Evolutionary conservation across 2,888 invertebrate genomes (phyloP).

Genomic region (Lasioglossum zephyrum): DNA sequence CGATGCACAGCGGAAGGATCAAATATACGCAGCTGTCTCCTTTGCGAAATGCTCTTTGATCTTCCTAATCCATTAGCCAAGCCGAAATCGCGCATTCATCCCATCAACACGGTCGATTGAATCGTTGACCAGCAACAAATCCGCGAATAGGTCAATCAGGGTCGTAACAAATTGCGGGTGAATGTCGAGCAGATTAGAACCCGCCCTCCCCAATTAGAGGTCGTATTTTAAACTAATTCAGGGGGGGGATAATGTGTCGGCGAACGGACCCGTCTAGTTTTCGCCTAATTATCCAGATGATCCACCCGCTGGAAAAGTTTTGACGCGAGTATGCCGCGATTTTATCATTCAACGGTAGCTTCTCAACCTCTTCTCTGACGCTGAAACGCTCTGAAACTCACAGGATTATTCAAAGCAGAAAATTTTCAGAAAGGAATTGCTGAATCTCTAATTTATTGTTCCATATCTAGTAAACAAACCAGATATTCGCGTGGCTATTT

Average conservation of each 20-base stretch:
- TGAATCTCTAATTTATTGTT: no score
- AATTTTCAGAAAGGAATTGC: not conserved
- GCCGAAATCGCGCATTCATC: not conserved
- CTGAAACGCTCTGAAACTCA: not conserved
- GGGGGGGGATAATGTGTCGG: conserved; percentile 43
- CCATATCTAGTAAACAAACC: not conserved
- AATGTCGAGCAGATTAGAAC: conserved; percentile 60
- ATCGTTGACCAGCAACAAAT: conserved; percentile 58
- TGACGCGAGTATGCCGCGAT: not conserved
- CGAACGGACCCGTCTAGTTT: conserved; percentile 73
- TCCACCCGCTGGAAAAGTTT: conserved; percentile 45
- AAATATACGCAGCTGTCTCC: not conserved
- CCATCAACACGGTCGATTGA: conserved; percentile 31
- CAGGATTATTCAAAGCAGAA: not conserved
- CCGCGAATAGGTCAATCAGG: conserved; percentile 76
- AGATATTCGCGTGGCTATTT: not conserved
- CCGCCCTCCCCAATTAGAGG: conserved; percentile 54
- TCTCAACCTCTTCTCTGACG: not conserved
- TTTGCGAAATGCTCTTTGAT: not conserved
- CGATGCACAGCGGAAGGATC: not conserved
- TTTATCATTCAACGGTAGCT: not conserved
- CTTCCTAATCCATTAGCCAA: not conserved
- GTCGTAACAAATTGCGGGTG: conserved; percentile 75
- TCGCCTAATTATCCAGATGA: conserved; percentile 75
- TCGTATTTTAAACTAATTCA: conserved; percentile 65